Percentiles rank a stretch among this genome's conserved stretches.
phyloP scores from a whole-genome alignment of 2,797 vertebrate species.

The Limosa lapponica region DNA sequence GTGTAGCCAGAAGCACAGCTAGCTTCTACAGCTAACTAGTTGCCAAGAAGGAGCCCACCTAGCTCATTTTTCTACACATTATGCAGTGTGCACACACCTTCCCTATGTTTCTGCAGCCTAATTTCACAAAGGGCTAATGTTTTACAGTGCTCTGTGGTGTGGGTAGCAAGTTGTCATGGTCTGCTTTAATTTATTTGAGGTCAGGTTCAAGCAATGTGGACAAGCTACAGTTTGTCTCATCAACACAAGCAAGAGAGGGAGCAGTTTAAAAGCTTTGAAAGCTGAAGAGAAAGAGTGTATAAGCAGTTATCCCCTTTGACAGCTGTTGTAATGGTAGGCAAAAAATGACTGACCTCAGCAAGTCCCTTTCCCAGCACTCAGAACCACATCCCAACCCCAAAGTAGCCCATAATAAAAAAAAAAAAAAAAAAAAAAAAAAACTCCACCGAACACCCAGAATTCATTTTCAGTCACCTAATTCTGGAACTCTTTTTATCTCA shows the following conservation, averaged over 20 bases:
- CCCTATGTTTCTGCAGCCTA: not conserved
- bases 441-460: not conserved
- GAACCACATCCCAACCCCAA: not conserved
- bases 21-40: not conserved
- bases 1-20: not conserved
- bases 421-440: not conserved
- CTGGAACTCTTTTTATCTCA: not conserved
- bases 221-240: not conserved
- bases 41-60: not conserved
- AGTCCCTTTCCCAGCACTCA: not conserved
- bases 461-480: not conserved
- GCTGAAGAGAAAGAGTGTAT: not conserved
- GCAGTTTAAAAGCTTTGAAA: not conserved
- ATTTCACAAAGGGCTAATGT: not conserved
- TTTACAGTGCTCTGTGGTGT: not conserved
- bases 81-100: not conserved
- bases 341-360: not conserved
- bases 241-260: not conserved
- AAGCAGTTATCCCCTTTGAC: not conserved
- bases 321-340: not conserved
- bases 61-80: not conserved
- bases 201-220: not conserved
- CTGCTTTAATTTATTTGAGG: not conserved
- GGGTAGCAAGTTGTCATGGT: not conserved
- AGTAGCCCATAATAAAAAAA: not conserved